Evolutionary conservation across 2,888 invertebrate genomes (phyloP).

Genomic region (Eupithecia centaureata): DNA sequence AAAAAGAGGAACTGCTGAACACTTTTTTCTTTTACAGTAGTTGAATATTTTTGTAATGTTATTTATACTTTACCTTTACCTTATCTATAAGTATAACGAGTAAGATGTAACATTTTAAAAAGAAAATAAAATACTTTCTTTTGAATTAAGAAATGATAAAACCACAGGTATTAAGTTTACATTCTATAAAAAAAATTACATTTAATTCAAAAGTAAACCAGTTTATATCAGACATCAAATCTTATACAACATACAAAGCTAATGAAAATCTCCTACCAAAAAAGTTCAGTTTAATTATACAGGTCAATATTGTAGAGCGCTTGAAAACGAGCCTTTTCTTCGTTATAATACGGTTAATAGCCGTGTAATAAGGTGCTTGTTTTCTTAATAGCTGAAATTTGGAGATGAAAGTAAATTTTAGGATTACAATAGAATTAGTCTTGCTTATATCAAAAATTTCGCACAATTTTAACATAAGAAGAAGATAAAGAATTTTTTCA

Average conservation of each 20-base stretch:
- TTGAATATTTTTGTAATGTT: too few species aligned
- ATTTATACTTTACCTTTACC: too few species aligned
- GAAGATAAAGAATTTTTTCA: not conserved
- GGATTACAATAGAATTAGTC: slow-evolving; percentile 45
- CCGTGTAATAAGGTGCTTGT: slow-evolving; percentile 65
- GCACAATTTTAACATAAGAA: not conserved
- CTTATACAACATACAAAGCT: not conserved
- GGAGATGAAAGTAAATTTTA: slow-evolving; percentile 50
- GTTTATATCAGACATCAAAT: not conserved
- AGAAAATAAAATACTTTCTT: too few species aligned
- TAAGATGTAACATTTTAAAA: too few species aligned
- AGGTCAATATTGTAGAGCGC: not conserved
- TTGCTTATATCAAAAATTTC: slow-evolving; percentile 16
- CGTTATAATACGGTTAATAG: slow-evolving; percentile 60
- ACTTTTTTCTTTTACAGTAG: too few species aligned
- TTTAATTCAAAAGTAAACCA: not conserved
- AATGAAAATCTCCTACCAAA: not conserved
- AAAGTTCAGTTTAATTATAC: not conserved
- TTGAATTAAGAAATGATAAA: too few species aligned
- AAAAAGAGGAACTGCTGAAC: too few species aligned
- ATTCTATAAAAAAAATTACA: not conserved
- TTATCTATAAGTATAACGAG: too few species aligned
- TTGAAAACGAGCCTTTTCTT: slow-evolving; percentile 40
- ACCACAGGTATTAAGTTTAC: too few species aligned
- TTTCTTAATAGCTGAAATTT: slow-evolving; percentile 54